Conservation (phyloP, 2,113 vertebrate genomes). For the Misgurnus mizolepis region DNA sequence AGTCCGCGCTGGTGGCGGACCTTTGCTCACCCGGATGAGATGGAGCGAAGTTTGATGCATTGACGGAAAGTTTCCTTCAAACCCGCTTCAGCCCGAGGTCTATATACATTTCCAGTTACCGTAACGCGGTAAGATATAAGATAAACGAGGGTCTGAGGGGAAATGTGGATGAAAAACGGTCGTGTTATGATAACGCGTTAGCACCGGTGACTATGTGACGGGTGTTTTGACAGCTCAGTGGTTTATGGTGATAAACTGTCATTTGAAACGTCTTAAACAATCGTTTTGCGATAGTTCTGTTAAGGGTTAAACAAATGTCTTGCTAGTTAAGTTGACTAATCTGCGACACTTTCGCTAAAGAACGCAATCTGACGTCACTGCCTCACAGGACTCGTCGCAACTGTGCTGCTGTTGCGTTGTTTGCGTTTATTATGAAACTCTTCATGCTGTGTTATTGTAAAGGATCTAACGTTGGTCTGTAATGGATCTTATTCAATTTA, state of each 20-base stretch:
- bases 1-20: not conserved
- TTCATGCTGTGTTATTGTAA: no score
- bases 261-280: not conserved
- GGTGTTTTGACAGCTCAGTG: not conserved
- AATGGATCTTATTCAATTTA: not conserved
- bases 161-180: not conserved
- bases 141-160: not conserved
- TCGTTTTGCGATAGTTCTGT: not conserved
- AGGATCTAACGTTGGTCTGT: no score
- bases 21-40: conserved; percentile 34
- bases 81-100: not conserved
- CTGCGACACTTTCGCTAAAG: not conserved
- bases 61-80: not conserved
- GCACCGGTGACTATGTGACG: conserved; percentile 20
- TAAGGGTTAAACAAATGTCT: not conserved
- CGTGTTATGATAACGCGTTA: conserved; percentile 14
- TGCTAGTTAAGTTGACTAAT: not conserved
- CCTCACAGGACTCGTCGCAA: no score
- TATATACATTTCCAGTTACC: not conserved
- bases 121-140: conserved; percentile 38
- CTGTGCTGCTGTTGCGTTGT: no score
- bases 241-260: not conserved
- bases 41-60: conserved; percentile 32
- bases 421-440: no score
- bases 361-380: not conserved